Percentiles rank a stretch among this genome's conserved stretches.
Evolutionary conservation across 2,797 vertebrate species (phyloP).

Genomic region (Tangara arthus): DNA sequence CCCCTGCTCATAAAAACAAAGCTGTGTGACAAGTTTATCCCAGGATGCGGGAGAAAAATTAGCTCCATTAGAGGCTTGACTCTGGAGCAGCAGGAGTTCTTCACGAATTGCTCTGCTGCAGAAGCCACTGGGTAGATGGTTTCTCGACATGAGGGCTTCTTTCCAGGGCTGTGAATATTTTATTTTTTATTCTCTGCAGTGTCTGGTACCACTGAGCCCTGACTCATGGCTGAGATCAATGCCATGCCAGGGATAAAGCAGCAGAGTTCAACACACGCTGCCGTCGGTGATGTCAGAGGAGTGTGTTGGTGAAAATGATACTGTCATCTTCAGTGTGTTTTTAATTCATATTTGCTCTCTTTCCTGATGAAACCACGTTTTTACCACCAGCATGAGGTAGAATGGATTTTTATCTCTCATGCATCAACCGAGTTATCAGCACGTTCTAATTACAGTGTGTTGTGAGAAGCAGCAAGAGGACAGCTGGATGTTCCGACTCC

Average conservation of each 20-base stretch:
- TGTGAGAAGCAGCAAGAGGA: slow-evolving; percentile 57
- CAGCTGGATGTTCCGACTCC: slow-evolving; percentile 58
- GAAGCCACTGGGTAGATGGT: neutral
- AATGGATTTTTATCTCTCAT: slow-evolving; percentile 61
- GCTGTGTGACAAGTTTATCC: neutral
- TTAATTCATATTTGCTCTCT: slow-evolving; percentile 40
- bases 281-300: neutral
- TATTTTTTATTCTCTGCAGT: neutral
- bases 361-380: slow-evolving; percentile 46
- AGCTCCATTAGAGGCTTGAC: neutral
- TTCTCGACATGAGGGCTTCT: neutral
- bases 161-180: neutral
- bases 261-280: neutral
- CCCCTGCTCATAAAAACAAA: slow-evolving; percentile 1
- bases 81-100: neutral
- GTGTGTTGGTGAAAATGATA: neutral
- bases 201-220: neutral
- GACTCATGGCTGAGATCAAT: neutral
- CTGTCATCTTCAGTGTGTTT: neutral
- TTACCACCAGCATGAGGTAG: slow-evolving; percentile 48
- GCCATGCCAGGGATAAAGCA: neutral
- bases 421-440: slow-evolving; percentile 58
- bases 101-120: neutral
- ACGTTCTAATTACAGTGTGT: slow-evolving; percentile 56
- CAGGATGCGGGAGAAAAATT: neutral